phyloP scores from a whole-genome alignment of 2,797 vertebrate species.

The Smutsia temminckii region DNA sequence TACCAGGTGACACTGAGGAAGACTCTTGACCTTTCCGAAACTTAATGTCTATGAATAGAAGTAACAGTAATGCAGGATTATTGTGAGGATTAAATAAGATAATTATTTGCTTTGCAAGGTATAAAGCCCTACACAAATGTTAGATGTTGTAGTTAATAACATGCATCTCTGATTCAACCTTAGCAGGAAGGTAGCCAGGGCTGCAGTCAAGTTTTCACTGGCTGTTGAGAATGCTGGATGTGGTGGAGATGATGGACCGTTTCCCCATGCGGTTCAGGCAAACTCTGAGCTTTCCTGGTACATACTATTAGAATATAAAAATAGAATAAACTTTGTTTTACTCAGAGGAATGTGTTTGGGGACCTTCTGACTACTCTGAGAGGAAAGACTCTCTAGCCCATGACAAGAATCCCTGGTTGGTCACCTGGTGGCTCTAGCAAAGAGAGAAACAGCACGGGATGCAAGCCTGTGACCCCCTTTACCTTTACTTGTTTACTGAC shows the following conservation, averaged over 20 bases:
- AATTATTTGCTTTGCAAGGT: background rate
- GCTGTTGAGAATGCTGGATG: background rate
- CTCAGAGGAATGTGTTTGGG: background rate
- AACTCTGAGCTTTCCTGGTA: background rate
- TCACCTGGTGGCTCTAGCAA: background rate
- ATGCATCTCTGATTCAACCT: background rate
- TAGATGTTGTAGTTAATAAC: background rate
- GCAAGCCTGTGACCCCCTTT: background rate
- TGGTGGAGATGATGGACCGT: accelerated
- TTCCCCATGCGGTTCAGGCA: background rate
- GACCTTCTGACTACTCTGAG: background rate
- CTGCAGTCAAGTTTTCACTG: accelerated
- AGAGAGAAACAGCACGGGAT: background rate
- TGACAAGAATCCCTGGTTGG: background rate
- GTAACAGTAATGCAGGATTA: background rate
- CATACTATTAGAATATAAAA: background rate
- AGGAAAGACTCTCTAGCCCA: background rate
- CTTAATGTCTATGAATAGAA: background rate
- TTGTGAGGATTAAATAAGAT: background rate
- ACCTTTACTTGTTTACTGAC: conserved; percentile 48
- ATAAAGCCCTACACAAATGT: background rate
- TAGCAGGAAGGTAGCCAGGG: background rate
- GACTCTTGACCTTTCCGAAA: background rate
- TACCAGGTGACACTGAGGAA: background rate
- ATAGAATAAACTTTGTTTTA: background rate